These are phyloP conservation scores for Crotophaga sulcirostris DNA, from an alignment of 2,113 vertebrate genomes.

Conservation along the genomic window DNA sequence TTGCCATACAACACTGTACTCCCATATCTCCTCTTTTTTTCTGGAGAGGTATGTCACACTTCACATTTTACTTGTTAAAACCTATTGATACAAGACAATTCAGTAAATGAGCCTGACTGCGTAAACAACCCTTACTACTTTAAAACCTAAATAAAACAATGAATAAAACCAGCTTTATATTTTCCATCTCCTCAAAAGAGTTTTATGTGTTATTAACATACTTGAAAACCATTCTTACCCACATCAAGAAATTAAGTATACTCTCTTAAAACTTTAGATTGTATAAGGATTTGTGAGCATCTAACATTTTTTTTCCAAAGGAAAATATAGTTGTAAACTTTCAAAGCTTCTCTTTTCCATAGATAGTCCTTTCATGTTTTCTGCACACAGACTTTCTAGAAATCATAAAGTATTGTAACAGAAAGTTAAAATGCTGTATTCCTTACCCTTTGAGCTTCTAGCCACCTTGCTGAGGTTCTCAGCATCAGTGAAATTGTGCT, in stretches of 20 bases:
- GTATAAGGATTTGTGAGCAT: background rate
- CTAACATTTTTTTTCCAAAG: background rate
- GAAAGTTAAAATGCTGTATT: background rate
- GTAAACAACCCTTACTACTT: background rate
- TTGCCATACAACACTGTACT: background rate
- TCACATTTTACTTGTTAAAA: background rate
- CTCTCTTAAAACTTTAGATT: background rate
- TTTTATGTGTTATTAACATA: background rate
- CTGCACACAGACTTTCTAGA: background rate
- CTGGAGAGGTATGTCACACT: background rate
- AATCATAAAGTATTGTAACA: background rate
- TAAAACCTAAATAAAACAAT: background rate
- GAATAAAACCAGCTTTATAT: background rate
- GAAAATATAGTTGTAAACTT: background rate
- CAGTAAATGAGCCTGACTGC: background rate
- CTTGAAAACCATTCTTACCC: background rate
- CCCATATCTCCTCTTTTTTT: background rate
- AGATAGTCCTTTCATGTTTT: background rate
- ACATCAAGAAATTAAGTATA: background rate
- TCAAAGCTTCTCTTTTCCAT: background rate
- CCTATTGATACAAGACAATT: background rate
- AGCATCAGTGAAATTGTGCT: background rate
- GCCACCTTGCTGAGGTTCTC: background rate
- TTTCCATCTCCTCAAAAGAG: background rate
- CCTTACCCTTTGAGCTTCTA: background rate